Evolutionary conservation across 2,888 invertebrate species (phyloP), one percentile per base, ranked within the genome.

Genomic region (Plagiodera versicolora): DNA sequence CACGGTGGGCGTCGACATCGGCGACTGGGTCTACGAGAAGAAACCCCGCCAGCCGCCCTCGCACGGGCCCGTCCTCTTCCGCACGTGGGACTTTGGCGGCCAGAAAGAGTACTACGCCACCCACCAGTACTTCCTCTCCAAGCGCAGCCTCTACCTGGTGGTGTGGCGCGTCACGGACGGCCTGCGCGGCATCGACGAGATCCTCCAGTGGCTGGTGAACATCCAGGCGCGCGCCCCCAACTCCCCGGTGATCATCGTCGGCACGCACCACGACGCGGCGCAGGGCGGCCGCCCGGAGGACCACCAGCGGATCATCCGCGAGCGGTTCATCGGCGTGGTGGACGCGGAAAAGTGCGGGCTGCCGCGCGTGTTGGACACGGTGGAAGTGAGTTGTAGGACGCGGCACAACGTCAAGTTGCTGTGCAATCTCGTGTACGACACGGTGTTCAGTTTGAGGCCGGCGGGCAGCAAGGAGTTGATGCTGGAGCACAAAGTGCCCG

Each of bases 1-100:
- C 0, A 98, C 98, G 0, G 98, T 98, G 35, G 98, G 98, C 17
- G 98, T 99, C 19, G 98, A 98, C 80, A 97, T 99, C 69, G 94
- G 95, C 47, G 92, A 95, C 68, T 96, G 98, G 93, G 84, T 91
- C 18, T 95, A 93, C 78, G 96, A 96, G 78, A 92, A 92, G 75
- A 89, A 92, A 75, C 83, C 89, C 6, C 83, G 91, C 19, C 89
- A 92, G 1, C 87, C 87, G 35, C 87, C 87, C 0, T 85, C 87
- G 1, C 87, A 89, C 73, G 93, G 92, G 0, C 90, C 95, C 0
- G 91, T 97, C 55, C 89, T 93, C 20, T 95, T 95, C 81, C 83
- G 97, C 56, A 98, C 98, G 0, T 99, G 98, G 98, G 99, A 99
- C 81, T 99, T 99, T 81, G 98, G 98, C 3, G 98, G 98, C 0